Conservation (phyloP, 2,113 vertebrate genomes). For the Saccopteryx bilineata region DNA sequence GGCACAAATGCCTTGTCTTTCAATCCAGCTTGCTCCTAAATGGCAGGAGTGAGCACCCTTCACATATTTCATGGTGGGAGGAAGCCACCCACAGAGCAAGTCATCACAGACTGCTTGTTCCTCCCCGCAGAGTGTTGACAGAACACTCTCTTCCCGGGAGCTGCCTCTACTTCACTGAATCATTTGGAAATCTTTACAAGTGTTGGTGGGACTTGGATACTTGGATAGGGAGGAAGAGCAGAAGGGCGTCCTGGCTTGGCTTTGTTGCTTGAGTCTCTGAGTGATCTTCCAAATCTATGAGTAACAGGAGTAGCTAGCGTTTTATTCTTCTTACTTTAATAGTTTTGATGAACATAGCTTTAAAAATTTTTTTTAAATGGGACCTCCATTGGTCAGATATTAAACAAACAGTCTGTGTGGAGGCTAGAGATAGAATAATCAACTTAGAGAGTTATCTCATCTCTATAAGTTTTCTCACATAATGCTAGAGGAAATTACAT, state of each 20-base stretch:
- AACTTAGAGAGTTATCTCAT: not conserved
- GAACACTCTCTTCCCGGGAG: conserved; percentile 72
- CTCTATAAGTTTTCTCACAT: not conserved
- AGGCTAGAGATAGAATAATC: conserved; percentile 42
- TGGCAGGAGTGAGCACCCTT: conserved; percentile 71
- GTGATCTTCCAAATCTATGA: conserved; percentile 58
- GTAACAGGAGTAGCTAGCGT: not conserved
- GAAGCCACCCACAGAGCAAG: conserved; percentile 79
- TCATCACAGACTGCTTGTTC: conserved; percentile 78
- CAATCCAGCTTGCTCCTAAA: conserved; percentile 69
- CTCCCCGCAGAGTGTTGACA: conserved; percentile 71
- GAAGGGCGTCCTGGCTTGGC: conserved; percentile 64
- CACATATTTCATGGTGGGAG: conserved; percentile 79
- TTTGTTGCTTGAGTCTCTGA: conserved; percentile 50
- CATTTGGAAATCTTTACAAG: conserved; percentile 62
- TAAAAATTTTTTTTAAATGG: conserved; percentile 18
- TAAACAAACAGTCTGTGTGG: not conserved
- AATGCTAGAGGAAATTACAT: conserved; percentile 31
- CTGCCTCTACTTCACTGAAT: conserved; percentile 76
- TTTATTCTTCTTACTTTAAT: conserved; percentile 23
- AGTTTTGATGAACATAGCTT: conserved; percentile 47
- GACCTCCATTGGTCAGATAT: not conserved
- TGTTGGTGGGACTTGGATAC: conserved; percentile 50
- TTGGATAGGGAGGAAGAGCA: conserved; percentile 69
- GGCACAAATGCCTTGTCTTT: conserved; percentile 61